Evolutionary conservation across 2,888 invertebrate genomes (phyloP), one percentile per base, ranked within the genome.

Genomic region (Cataglyphis livida): DNA sequence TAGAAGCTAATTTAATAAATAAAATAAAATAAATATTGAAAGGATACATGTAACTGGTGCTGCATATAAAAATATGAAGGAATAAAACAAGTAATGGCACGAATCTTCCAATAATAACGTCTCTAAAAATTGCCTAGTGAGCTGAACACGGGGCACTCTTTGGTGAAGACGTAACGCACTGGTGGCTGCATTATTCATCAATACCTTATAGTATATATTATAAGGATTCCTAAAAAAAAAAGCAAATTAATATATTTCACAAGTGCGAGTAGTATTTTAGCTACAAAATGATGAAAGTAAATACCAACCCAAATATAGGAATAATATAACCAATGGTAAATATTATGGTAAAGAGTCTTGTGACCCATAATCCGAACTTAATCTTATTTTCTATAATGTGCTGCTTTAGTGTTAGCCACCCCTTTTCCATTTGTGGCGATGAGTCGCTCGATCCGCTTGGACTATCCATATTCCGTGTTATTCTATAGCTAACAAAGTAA

Each of bases 161-260:
- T 99, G 99, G 95, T 99, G 99, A 89, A 99, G 96, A 82, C 99
- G 96, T 74, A 99, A 96, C 0, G 99, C 99, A 91, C 98, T 99
- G 5, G 98, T 98, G 6, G 99, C 99, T 18, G 99, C 99, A 95
- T 98, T 98, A 75, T 98, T 98, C 88, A 99, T 96, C 87, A 99
- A 95, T 21, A 98, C 98, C 95, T 99, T 98, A 95, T 98, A 98
- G 95, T 98, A 99, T 66, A 97, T 97, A 93, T 97, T 98, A 92
- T 96, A 96, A 44, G 97, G 96, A 93, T 96, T 96, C 89, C 97
- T 97, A 87, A 90, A 90, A 73, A 12, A 48, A 83, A 73, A 78
- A 25, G 61, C 21, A 68, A 64, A 65, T 83, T 28, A 64, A 71
- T 6, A 15, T 32, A 15, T 5, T 32, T 48, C 44, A 10, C 9